phyloP scores from a whole-genome alignment of 2,797 vertebrate genomes.

The Amblyraja radiata region DNA sequence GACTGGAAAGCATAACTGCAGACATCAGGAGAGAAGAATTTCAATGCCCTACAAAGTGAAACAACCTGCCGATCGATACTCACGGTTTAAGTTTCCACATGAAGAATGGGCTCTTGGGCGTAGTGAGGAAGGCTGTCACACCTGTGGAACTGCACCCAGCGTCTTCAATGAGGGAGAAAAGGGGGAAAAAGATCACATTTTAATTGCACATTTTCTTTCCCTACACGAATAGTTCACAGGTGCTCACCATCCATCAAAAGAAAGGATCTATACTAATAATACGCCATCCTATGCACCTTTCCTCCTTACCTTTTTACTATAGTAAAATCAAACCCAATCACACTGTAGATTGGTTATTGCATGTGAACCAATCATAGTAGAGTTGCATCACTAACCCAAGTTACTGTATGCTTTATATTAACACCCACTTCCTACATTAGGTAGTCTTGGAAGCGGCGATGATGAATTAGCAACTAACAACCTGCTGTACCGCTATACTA shows the following conservation, averaged over 20 bases:
- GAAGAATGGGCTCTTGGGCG: conserved; percentile 34
- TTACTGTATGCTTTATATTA: no score
- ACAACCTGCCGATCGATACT: conserved; percentile 21
- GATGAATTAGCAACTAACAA: no score
- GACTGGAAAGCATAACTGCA: background rate
- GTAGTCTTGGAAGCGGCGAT: no score
- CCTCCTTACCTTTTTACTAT: background rate
- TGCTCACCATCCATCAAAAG: conserved; percentile 15
- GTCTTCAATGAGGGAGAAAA: conserved; percentile 29
- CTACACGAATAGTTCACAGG: conserved; percentile 31
- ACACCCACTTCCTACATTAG: no score
- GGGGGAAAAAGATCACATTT: conserved; percentile 22
- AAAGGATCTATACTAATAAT: background rate
- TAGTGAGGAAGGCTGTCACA: conserved; percentile 6
- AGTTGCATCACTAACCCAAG: no score
- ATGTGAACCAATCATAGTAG: no score
- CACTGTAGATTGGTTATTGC: no score
- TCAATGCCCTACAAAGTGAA: background rate
- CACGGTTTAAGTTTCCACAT: conserved; percentile 33
- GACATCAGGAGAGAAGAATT: background rate
- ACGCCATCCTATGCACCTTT: background rate
- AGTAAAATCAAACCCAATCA: background rate
- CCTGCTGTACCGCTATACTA: no score
- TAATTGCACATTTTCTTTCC: background rate
- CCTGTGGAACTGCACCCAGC: conserved; percentile 29